Conservation (phyloP, 2,113 vertebrate species). For the Eulemur macaco region DNA sequence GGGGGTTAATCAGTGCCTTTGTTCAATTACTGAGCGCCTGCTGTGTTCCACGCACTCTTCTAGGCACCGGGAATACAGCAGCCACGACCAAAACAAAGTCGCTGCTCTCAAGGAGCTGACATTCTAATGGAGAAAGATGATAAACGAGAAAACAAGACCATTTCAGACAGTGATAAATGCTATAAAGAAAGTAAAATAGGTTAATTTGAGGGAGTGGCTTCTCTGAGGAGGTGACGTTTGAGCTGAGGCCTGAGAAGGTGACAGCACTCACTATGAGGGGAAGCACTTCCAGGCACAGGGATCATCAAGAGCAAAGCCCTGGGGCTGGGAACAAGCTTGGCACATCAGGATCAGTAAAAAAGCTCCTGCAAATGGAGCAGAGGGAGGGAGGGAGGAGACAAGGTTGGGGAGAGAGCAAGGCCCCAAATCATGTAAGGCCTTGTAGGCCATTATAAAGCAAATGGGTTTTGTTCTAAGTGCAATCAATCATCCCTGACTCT, state of each 20-base stretch:
- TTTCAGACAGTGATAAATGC: not conserved
- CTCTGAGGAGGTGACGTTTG: not conserved
- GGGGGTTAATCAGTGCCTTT: slow-evolving; percentile 13
- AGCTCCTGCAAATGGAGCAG: not conserved
- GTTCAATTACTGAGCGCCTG: not conserved
- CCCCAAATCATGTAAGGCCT: not conserved
- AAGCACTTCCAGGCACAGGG: not conserved
- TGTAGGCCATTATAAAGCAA: not conserved
- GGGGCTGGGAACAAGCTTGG: not conserved
- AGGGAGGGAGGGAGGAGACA: not conserved
- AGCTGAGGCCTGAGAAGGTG: not conserved
- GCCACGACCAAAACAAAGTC: not conserved
- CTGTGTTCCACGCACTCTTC: not conserved
- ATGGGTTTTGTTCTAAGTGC: not conserved
- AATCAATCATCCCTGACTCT: not conserved
- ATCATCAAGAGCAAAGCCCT: not conserved
- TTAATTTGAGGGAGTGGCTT: not conserved
- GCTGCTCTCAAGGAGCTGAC: not conserved
- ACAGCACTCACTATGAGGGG: not conserved
- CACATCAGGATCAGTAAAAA: not conserved
- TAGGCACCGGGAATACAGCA: not conserved
- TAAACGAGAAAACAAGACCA: not conserved
- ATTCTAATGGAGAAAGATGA: not conserved
- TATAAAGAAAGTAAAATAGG: not conserved
- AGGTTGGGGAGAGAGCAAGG: not conserved